Evolutionary conservation across 2,888 invertebrate genomes (phyloP), one percentile per base, ranked within the genome.

Genomic region (Noctua janthe): DNA sequence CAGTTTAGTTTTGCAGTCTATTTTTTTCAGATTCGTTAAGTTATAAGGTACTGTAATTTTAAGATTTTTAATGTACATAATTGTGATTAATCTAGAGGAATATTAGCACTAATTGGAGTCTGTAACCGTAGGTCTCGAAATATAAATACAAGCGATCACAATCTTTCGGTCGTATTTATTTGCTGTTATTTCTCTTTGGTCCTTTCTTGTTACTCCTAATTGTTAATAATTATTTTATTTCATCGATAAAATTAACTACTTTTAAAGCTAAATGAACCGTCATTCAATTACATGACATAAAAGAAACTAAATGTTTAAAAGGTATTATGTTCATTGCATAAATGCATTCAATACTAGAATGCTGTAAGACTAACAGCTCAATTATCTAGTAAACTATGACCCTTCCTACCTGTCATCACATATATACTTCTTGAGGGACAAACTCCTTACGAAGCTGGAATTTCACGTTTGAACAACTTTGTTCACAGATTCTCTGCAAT

Each of bases 121-220:
- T 47, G 29, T 51, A 15, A 13, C 29, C 35, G 51, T 10, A 54
- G 70, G n/a, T 59, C 7, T 51, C 56, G 39, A 49, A 54, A 72
- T 72, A 72, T 62, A 69, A 72, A 72, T 35, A 69, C 35, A 54
- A 77, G 47, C 29, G 59, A 82, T 81, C 43, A 20, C 20, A 81
- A 71, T 62, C 51, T 59, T 51, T 66, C 20, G 49, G 17, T 51
- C 15, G 13, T 62, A 54, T 81, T 59, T 66, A 70, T 73, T 80
- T 43, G 7, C 35, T 13, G 49, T 54, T 54, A 67, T 51, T 67
- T 67, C 7, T 69, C 29, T 54, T 69, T 59, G 11, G 35, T 47
- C 3, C 15, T 67, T 62, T 66, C 23, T 67, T 49, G 39, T 75
- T 43, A 4, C 51, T 17, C 17, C 8, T 73, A 67, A 80, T 62